Percentiles rank a stretch among this genome's conserved stretches.
Evolutionary conservation across 1,140 invertebrate species (phyloP).

Genomic region (Stegodyphus mimosarum): DNA sequence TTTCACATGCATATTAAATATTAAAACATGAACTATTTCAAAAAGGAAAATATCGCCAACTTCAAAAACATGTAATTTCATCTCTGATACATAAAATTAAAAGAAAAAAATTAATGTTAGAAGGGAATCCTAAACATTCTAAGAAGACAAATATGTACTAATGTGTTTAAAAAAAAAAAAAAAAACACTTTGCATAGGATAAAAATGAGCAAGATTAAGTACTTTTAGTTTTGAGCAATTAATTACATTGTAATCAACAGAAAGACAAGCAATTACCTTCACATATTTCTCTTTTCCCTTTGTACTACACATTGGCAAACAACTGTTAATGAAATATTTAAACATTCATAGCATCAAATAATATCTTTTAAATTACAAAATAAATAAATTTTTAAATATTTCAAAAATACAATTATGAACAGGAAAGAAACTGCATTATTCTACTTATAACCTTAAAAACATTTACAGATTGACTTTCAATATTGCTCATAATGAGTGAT

Average conservation of each 20-base stretch:
- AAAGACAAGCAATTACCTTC: not conserved
- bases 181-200: slow-evolving; percentile 21
- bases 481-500: not conserved
- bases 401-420: slow-evolving; percentile 5
- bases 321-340: not conserved
- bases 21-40: no score
- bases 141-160: no score
- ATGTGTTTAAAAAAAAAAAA: not conserved
- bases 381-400: not conserved
- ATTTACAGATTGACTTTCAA: not conserved
- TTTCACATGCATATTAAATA: no score
- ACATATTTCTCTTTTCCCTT: not conserved
- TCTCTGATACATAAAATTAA: no score
- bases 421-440: not conserved
- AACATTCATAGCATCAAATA: not conserved
- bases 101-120: no score
- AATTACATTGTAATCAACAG: not conserved
- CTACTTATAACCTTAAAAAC: not conserved
- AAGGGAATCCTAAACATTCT: no score
- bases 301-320: not conserved
- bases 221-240: slow-evolving; percentile 23
- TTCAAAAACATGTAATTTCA: no score
- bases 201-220: slow-evolving; percentile 41
- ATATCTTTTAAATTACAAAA: not conserved
- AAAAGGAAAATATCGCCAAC: no score